phyloP scores from a whole-genome alignment of 2,113 vertebrate species.

The Sander lucioperca region DNA sequence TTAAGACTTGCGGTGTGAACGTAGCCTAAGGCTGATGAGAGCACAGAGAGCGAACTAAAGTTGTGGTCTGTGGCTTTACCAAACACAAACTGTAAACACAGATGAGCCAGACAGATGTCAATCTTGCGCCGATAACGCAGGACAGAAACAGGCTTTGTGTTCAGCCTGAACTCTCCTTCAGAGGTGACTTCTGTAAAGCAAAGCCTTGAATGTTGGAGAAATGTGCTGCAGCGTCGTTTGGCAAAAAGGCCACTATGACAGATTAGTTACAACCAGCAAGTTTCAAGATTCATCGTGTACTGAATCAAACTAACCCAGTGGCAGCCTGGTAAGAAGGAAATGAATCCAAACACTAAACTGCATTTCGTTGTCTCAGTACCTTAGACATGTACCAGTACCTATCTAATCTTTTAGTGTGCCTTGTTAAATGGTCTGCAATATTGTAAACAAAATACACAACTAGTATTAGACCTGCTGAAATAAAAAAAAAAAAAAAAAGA shows the following conservation, averaged over 20 bases:
- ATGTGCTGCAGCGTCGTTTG: neutral
- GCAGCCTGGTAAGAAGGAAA: neutral
- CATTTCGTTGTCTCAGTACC: neutral
- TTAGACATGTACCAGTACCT: neutral
- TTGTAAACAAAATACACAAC: neutral
- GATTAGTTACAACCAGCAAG: neutral
- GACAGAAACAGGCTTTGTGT: neutral
- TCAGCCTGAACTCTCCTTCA: neutral
- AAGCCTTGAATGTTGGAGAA: neutral
- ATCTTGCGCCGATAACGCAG: neutral
- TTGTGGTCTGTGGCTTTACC: neutral
- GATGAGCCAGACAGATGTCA: neutral
- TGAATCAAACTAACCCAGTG: neutral
- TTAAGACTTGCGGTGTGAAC: too few species aligned
- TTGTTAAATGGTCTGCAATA: neutral
- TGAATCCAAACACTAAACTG: neutral
- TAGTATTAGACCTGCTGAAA: neutral
- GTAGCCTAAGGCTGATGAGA: too few species aligned
- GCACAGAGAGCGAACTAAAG: too few species aligned
- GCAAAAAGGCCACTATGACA: neutral
- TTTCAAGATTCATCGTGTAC: too few species aligned
- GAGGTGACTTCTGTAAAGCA: neutral
- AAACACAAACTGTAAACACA: neutral
- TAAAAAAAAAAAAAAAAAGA: too few species aligned
- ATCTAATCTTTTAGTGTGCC: neutral